Evolutionary conservation across 1,140 invertebrate genomes (phyloP).

Genomic region (Scaptomyza montana): DNA sequence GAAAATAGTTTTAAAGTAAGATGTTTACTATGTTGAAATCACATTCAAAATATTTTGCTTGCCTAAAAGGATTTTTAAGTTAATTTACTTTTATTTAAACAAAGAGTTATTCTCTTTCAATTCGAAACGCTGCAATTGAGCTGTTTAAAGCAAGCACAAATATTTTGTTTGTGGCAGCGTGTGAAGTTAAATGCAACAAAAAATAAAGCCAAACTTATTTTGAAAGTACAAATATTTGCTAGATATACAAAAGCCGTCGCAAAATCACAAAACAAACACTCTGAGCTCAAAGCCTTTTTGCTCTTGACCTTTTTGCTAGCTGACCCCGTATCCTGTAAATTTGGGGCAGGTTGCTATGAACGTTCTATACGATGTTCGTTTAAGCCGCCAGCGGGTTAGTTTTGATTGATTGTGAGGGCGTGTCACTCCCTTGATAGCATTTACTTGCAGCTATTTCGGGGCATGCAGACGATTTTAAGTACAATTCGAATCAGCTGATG

Average conservation of each 20-base stretch:
- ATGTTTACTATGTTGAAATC: too few species aligned
- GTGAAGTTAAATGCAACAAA: slow-evolving; percentile 27
- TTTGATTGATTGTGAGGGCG: slow-evolving; percentile 38
- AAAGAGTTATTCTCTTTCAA: too few species aligned
- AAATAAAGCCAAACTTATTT: slow-evolving; percentile 41
- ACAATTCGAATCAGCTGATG: slow-evolving; percentile 40
- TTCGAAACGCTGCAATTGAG: too few species aligned
- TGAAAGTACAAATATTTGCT: slow-evolving; percentile 59
- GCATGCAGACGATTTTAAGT: slow-evolving; percentile 22
- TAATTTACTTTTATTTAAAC: too few species aligned
- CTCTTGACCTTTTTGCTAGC: slow-evolving; percentile 64
- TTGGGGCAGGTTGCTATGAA: slow-evolving; percentile 31
- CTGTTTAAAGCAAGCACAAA: background rate
- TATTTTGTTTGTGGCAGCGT: slow-evolving; percentile 13
- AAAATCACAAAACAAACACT: slow-evolving; percentile 50
- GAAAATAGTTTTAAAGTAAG: too few species aligned
- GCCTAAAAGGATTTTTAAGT: too few species aligned
- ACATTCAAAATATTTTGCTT: too few species aligned
- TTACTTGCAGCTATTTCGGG: slow-evolving; percentile 29
- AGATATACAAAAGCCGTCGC: slow-evolving; percentile 19
- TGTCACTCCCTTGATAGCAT: slow-evolving; percentile 27
- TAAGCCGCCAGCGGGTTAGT: slow-evolving; percentile 36
- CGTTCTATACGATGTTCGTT: slow-evolving; percentile 24
- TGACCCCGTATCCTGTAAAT: slow-evolving; percentile 29
- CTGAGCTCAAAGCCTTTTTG: slow-evolving; percentile 47